Conservation (phyloP, 92 coral and sea anemone species). For the Pocillopora grandis region DNA sequence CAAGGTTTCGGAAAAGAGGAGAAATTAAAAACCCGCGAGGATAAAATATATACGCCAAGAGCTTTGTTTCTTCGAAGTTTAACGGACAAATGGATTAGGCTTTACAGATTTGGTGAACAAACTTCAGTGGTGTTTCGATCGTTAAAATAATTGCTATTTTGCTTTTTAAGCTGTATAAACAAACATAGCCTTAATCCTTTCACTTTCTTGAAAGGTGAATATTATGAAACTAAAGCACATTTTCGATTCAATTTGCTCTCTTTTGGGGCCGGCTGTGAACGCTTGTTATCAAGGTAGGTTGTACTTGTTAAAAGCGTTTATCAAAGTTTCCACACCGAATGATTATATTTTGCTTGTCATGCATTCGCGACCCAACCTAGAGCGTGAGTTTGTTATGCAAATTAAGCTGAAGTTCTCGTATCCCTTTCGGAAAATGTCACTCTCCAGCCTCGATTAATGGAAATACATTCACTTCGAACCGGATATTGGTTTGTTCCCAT, state of each 20-base stretch:
- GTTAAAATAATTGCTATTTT: constrained; percentile 17
- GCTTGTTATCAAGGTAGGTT: background rate
- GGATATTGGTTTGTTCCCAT: constrained; percentile 4
- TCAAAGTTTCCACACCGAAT: background rate
- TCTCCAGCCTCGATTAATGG: constrained; percentile 28
- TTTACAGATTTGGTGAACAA: background rate
- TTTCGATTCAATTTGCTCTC: background rate
- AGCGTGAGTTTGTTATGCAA: constrained; percentile 28
- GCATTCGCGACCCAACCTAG: background rate
- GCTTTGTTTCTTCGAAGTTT: background rate
- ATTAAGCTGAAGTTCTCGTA: constrained; percentile 3
- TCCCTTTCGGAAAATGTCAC: constrained; percentile 13
- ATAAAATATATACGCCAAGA: background rate
- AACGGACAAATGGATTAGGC: background rate
- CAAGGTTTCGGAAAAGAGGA: background rate
- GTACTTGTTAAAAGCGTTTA: too few species aligned
- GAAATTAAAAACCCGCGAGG: background rate
- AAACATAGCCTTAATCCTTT: constrained; percentile 12
- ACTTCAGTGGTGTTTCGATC: background rate
- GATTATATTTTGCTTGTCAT: background rate
- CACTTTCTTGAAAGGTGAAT: background rate
- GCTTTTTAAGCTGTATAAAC: constrained; percentile 35
- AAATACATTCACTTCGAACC: constrained; percentile 12
- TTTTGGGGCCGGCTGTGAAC: background rate
- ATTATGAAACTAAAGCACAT: constrained; percentile 9